Evolutionary conservation across 2,888 invertebrate genomes (phyloP), one percentile per base, ranked within the genome.

Genomic region (Liopterus haemorrhoidalis): DNA sequence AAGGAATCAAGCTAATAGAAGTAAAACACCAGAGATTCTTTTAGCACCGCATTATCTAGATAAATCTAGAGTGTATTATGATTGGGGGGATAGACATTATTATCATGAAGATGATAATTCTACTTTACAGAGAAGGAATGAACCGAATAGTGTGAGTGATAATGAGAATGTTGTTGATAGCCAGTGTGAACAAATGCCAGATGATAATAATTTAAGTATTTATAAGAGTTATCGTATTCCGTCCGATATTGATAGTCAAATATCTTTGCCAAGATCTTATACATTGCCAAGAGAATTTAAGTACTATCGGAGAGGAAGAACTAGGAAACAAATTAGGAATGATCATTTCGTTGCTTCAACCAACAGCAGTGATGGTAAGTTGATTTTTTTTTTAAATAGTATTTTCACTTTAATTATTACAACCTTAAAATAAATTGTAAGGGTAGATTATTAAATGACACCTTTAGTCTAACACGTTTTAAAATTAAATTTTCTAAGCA

Each of bases 261-360:
- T 89, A 54, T 88, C 88, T 2, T 69, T 89, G 41, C 89, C 90
- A 0, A 76, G 89, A 15, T 88, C 87, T 19, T 89, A 89, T 64
- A 90, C 89, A 1, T 69, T 90, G 37, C 89, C 89, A 1, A 76
- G 88, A 11, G 87, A 89, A 69, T 89, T 89, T 68, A 84, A 86
- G 59, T 89, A 87, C 70, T 83, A 83, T 70, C 68, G 83, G 22
- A 69, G 81, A 50, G 72, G 67, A 33, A 61, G 69, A 42, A 70
- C 71, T 22, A 63, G 75, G 50, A 73, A 81, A 52, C 71, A 77
- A 41, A 69, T 80, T 48, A 73, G 79, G 51, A 69, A 78, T 45
- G 79, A 82, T 62, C 79, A 82, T 51, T 82, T 82, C 57, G 75
- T 85, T 15, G 81, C 84, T 6, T 87, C 87, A 54, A 88, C 87